phyloP scores from a whole-genome alignment of 2,888 invertebrate species.

The Notodonta dromedarius region DNA sequence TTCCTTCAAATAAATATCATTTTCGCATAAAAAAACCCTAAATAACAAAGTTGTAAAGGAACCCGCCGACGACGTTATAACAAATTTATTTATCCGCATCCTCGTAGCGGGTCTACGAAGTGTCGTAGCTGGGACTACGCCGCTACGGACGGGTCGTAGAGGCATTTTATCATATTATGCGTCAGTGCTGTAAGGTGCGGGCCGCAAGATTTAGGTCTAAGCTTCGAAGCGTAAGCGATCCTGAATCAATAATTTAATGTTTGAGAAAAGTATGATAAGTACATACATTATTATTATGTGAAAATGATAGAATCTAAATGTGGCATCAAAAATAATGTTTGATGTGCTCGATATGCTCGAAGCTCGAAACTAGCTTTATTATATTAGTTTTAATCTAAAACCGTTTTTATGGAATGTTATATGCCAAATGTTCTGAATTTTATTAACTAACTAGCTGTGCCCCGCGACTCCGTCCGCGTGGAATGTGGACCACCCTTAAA shows the following conservation, averaged over 20 bases:
- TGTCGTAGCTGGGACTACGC: constrained; percentile 24
- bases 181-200: not conserved
- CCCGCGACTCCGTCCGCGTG: no score
- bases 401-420: no score
- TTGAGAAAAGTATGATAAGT: no score
- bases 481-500: no score
- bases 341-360: no score
- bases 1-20: constrained; percentile 22
- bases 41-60: constrained; percentile 24
- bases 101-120: constrained; percentile 34
- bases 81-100: constrained; percentile 11
- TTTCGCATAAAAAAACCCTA: constrained; percentile 20
- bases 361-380: no score
- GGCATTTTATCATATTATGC: constrained; percentile 7
- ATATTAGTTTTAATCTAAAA: no score
- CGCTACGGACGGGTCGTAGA: constrained; percentile 25
- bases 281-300: no score
- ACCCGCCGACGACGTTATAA: constrained; percentile 9
- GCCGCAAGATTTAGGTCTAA: not conserved
- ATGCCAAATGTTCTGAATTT: no score
- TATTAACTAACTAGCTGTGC: no score
- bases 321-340: no score
- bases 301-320: no score
- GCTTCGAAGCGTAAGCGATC: not conserved
- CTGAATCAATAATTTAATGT: not conserved